Percentiles rank a stretch among this genome's conserved stretches.
phyloP scores from a whole-genome alignment of 2,888 invertebrate genomes.

The Aethes cnicana region DNA sequence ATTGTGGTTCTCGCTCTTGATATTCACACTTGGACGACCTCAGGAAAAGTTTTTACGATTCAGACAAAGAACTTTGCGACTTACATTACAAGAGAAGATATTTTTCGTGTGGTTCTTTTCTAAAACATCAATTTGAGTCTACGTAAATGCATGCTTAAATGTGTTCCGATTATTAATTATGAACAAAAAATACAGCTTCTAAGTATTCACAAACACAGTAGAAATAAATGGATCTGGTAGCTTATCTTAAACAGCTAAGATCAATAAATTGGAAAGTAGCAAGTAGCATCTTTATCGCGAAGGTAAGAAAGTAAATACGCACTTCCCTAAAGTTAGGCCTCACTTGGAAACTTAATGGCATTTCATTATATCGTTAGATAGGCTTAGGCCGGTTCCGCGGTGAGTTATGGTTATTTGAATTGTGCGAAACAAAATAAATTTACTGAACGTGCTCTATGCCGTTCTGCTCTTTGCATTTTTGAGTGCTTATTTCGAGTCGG shows the following conservation, averaged over 20 bases:
- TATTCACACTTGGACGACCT: conserved; percentile 50
- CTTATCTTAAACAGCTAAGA: conserved; percentile 49
- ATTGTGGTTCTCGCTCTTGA: conserved; percentile 49
- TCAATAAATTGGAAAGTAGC: conserved; percentile 77
- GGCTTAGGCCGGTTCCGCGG: conserved; percentile 70
- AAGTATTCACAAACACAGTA: too few relatives aligned
- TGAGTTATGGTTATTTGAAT: conserved; percentile 83
- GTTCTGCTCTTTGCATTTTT: conserved; percentile 83
- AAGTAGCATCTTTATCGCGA: conserved; percentile 74
- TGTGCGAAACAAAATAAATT: conserved; percentile 83
- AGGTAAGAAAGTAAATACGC: conserved; percentile 67
- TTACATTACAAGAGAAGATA: conserved; percentile 16
- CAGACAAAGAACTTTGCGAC: conserved; percentile 9
- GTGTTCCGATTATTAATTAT: too few relatives aligned
- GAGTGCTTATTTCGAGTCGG: conserved; percentile 82
- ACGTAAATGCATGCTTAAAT: too few relatives aligned
- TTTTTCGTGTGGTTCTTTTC: too few relatives aligned
- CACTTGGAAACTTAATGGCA: conserved; percentile 71
- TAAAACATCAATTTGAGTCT: too few relatives aligned
- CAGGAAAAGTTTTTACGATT: conserved; percentile 37
- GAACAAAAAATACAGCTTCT: too few relatives aligned
- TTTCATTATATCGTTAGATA: conserved; percentile 82
- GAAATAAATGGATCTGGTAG: too few relatives aligned
- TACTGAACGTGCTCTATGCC: conserved; percentile 80
- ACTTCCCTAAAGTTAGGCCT: conserved; percentile 67